Evolutionary conservation across 2,797 vertebrate genomes (phyloP).

Genomic region (Esox lucius): DNA sequence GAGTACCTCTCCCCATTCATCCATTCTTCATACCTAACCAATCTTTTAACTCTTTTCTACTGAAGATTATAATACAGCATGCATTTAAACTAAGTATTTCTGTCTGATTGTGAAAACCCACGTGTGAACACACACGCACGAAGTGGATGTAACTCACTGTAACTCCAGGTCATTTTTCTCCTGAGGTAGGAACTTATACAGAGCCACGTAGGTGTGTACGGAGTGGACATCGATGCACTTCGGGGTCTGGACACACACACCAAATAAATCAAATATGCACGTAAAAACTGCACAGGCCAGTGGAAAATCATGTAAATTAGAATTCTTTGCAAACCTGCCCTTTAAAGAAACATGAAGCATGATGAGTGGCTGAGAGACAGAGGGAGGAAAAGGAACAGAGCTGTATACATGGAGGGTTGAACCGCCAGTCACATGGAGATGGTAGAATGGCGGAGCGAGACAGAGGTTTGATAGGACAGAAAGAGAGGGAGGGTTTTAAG

Average conservation of each 20-base stretch:
- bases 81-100: not conserved
- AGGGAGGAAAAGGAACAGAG: constrained; percentile 5
- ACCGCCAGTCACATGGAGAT: not conserved
- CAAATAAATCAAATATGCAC: not conserved
- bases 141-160: constrained; percentile 75
- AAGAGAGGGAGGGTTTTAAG: not conserved
- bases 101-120: not conserved
- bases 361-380: not conserved
- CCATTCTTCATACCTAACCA: not conserved
- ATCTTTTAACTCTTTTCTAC: not conserved
- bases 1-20: not conserved
- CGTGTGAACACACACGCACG: constrained; percentile 7
- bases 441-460: not conserved
- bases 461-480: not conserved
- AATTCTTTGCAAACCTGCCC: too few relatives aligned
- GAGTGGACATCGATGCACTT: constrained; percentile 76
- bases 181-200: constrained; percentile 92
- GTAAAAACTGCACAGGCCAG: too few relatives aligned
- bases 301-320: too few relatives aligned
- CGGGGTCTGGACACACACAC: constrained; percentile 53
- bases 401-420: not conserved
- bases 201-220: constrained; percentile 88
- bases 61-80: not conserved
- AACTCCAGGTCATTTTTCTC: constrained; percentile 88
- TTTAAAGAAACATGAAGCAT: too few relatives aligned